These are phyloP conservation scores for Heliocidaris tuberculata DNA, from an alignment of 35 echinoderm and acorn worm species.

Conservation along the genomic window DNA sequence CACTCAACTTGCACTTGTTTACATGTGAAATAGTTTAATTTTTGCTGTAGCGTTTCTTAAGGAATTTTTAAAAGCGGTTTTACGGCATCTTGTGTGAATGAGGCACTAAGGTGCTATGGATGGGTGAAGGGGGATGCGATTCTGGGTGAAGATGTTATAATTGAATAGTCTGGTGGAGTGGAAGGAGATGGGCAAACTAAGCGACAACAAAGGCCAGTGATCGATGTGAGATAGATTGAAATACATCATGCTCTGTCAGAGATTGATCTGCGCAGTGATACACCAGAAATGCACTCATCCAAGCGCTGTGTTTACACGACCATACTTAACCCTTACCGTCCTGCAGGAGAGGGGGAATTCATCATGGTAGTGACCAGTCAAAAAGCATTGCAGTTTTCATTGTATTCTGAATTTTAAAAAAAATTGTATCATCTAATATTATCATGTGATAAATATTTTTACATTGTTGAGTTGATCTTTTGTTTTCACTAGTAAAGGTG, in stretches of 20 bases:
- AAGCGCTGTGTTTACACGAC: slow-evolving; percentile 22
- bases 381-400: too few relatives aligned
- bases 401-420: too few relatives aligned
- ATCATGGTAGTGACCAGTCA: too few relatives aligned
- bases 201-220: neutral
- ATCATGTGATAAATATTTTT: too few relatives aligned
- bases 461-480: too few relatives aligned
- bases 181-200: neutral
- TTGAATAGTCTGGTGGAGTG: neutral
- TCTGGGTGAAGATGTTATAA: neutral
- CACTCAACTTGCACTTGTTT: too few relatives aligned
- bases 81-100: too few relatives aligned
- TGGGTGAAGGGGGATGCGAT: neutral
- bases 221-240: slow-evolving; percentile 41
- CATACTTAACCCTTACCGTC: neutral
- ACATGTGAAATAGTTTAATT: too few relatives aligned
- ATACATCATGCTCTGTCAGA: slow-evolving; percentile 17
- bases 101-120: neutral
- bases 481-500: too few relatives aligned
- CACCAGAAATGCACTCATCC: slow-evolving; percentile 24
- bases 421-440: too few relatives aligned
- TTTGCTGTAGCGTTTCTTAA: too few relatives aligned
- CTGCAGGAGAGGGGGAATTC: neutral
- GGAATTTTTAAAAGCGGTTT: too few relatives aligned
- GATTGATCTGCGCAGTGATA: slow-evolving; percentile 25